Base-by-base conservation (phyloP, 2,113 vertebrate genomes). In the Oryctolagus cuniculus region DNA sequence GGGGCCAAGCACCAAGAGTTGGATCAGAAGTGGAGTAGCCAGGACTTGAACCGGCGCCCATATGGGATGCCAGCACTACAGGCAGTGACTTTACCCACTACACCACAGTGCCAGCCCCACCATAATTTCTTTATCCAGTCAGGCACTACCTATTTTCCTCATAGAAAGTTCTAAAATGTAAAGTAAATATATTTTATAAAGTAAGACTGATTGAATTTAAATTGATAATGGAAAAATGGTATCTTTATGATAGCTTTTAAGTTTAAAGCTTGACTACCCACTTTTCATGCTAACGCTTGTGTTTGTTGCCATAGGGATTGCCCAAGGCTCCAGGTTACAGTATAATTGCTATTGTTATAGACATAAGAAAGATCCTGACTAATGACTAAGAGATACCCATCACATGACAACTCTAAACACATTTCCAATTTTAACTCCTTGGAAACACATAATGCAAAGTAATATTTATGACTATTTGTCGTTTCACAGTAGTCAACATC, bases 311-410 rank as follows among this genome's bases (percentile, higher is more conserved):
- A 19, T 81, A 89, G 77, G 38, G 66, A 92, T 92, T 83, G 11
- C 55, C 70, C 36, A 66, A 94, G 89, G 93, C 83, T 91, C 29
- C 64, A 78, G 49, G 61, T 80, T 93, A 93, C 19, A 75, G 24
- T 94, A 38, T 89, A 96, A 91, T 77, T 91, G 70, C 55, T 78
- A 79, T 91, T 85, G 78, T 96, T 87, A 79, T 6, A 87, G 70
- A 72, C 55, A 92, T 90, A 89, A 90, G 91, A 95, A 92, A 92
- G 93, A 82, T 78, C 29, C 38, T 77, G 61, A 38, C 81, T 80
- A 93, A 69, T 82, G 93, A 96, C 36, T 91, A 96, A 96, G 86
- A 90, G 73, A 84, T 86, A 96, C 61, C 29, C 29, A 79, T 92
- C 93, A 96, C 51, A 49, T 66, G 91, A 85, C 64, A 84, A 89